Conservation (phyloP, 2,797 vertebrate species). For the Myotis planiceps region DNA sequence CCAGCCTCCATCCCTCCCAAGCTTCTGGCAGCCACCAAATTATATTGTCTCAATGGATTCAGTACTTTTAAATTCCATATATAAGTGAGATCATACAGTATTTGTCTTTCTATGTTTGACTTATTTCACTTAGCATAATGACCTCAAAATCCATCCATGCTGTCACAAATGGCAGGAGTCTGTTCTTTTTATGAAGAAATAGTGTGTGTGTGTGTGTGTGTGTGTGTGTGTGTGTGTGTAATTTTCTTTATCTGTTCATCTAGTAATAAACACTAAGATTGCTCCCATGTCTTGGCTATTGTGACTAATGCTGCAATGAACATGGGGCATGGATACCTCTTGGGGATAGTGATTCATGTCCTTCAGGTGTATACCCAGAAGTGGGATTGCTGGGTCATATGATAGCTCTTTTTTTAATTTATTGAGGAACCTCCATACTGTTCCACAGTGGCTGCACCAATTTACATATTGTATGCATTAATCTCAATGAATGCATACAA, state of each 20-base stretch:
- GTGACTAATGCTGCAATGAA: neutral
- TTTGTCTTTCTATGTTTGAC: neutral
- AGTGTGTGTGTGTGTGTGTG: no score
- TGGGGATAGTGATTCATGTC: neutral
- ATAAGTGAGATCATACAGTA: neutral
- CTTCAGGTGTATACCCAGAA: neutral
- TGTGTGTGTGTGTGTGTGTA: no score
- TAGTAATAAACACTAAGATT: neutral
- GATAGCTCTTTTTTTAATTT: neutral
- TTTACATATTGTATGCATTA: neutral
- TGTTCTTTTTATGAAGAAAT: neutral
- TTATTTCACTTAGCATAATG: neutral
- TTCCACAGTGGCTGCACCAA: neutral
- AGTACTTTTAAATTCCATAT: neutral
- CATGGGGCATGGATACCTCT: neutral
- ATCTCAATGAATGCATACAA: neutral
- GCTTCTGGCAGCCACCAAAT: neutral
- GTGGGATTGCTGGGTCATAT: neutral
- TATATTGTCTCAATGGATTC: neutral
- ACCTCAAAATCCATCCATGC: neutral
- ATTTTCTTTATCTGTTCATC: neutral
- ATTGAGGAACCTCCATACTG: neutral
- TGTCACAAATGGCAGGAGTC: neutral
- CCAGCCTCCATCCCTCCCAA: fast-evolving
- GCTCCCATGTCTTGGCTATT: neutral